phyloP scores from a whole-genome alignment of 2,113 vertebrate species.

The Pungitius pungitius region DNA sequence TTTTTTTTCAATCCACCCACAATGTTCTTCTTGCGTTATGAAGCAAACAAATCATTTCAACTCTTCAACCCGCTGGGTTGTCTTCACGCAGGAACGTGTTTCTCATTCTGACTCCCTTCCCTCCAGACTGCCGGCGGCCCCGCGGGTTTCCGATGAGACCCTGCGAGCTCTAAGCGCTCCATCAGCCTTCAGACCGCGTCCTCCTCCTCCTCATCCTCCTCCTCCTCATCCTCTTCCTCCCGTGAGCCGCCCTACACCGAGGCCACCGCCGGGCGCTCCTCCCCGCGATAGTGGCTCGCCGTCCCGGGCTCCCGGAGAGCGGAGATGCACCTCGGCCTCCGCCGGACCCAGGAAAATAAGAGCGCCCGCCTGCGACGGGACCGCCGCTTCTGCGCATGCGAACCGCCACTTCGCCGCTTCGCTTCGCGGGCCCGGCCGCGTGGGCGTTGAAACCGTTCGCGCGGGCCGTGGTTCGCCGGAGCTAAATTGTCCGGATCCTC shows the following conservation, averaged over 20 bases:
- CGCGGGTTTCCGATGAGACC: constrained; percentile 24
- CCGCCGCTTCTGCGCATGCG: not conserved
- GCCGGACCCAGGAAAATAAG: constrained; percentile 9
- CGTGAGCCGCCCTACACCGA: constrained; percentile 27
- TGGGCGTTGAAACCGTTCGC: not conserved
- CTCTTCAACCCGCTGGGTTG: too few species aligned
- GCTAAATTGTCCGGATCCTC: constrained; percentile 26
- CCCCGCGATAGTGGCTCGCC: not conserved
- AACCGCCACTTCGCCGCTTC: not conserved
- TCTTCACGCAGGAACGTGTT: not conserved
- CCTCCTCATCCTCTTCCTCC: constrained; percentile 28
- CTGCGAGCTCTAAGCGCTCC: not conserved
- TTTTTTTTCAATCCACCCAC: not conserved
- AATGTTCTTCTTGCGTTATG: not conserved
- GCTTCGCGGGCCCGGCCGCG: too few species aligned
- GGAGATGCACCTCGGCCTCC: constrained; percentile 10
- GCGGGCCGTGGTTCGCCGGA: not conserved
- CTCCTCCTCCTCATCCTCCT: not conserved
- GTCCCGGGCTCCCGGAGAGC: constrained; percentile 11
- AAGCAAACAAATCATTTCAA: not conserved
- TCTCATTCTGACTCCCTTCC: not conserved
- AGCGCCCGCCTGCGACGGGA: constrained; percentile 2
- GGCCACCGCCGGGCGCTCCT: constrained; percentile 25
- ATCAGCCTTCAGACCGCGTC: constrained; percentile 27
- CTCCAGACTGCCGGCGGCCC: constrained; percentile 38